phyloP scores from a whole-genome alignment of 2,888 invertebrate species.

The Sympetrum striolatum region DNA sequence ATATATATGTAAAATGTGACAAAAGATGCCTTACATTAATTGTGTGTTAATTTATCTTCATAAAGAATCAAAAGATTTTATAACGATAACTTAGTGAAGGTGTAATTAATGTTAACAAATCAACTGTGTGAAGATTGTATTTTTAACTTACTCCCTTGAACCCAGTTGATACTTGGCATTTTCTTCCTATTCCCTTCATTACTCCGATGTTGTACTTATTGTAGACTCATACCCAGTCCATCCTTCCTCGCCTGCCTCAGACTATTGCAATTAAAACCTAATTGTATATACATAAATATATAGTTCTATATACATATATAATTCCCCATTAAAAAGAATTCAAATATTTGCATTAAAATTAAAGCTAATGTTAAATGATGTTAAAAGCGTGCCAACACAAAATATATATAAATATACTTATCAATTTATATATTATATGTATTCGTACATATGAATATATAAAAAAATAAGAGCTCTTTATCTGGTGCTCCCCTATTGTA shows the following conservation, averaged over 20 bases:
- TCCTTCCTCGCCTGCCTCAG: constrained; percentile 42
- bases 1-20: constrained; percentile 29
- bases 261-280: constrained; percentile 42
- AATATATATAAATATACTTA: constrained; percentile 41
- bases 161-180: constrained; percentile 35
- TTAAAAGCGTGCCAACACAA: constrained; percentile 42
- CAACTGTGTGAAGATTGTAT: constrained; percentile 45
- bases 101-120: constrained; percentile 42
- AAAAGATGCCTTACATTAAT: constrained; percentile 45
- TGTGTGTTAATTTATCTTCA: constrained; percentile 46
- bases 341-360: constrained; percentile 42
- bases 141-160: constrained; percentile 38
- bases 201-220: constrained; percentile 43
- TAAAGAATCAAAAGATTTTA: constrained; percentile 45
- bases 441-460: constrained; percentile 34
- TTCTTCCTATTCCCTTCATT: constrained; percentile 41
- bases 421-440: constrained; percentile 40
- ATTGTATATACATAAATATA: constrained; percentile 44
- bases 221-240: constrained; percentile 40
- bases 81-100: constrained; percentile 40
- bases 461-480: constrained; percentile 35
- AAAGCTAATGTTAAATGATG: constrained; percentile 43
- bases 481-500: constrained; percentile 43
- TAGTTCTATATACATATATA: constrained; percentile 40
- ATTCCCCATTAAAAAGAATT: constrained; percentile 42